Conservation (phyloP, 2,888 invertebrate genomes). For the Tetragonula carbonaria region DNA sequence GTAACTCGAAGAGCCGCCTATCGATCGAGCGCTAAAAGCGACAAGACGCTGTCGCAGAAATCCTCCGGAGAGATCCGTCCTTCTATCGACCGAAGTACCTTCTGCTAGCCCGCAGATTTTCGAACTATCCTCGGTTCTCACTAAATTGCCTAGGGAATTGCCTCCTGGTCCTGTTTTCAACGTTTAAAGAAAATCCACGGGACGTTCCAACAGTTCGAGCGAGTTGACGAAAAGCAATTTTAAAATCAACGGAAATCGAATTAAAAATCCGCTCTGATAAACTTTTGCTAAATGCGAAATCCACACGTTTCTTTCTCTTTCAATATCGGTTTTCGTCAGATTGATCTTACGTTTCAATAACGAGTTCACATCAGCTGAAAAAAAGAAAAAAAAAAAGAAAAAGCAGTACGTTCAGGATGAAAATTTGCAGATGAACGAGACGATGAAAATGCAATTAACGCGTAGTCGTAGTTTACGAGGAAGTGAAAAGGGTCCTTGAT, state of each 20-base stretch:
- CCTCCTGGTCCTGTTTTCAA: background rate
- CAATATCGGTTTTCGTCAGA: too few species aligned
- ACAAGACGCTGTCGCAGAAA: conserved; percentile 38
- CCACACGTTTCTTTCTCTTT: too few species aligned
- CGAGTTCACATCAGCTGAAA: background rate
- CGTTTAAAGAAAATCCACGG: background rate
- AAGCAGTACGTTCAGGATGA: background rate
- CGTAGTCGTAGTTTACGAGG: background rate
- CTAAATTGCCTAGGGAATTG: conserved; percentile 10
- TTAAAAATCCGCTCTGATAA: too few species aligned
- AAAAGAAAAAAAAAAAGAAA: too few species aligned
- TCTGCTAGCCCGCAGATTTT: background rate
- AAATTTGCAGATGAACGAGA: background rate
- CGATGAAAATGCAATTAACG: conserved; percentile 8
- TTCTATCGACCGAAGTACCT: conserved; percentile 11
- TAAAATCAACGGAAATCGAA: too few species aligned
- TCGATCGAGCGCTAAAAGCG: conserved; percentile 51
- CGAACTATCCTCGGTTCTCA: background rate
- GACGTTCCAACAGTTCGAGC: background rate
- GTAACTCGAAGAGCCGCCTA: conserved; percentile 57
- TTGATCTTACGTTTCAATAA: too few species aligned
- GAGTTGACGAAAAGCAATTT: too few species aligned
- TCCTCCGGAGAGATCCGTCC: conserved; percentile 41
- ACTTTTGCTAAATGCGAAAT: too few species aligned
- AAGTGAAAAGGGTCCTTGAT: background rate